phyloP scores from a whole-genome alignment of 1,140 invertebrate species.

The Heterodera carotae region DNA sequence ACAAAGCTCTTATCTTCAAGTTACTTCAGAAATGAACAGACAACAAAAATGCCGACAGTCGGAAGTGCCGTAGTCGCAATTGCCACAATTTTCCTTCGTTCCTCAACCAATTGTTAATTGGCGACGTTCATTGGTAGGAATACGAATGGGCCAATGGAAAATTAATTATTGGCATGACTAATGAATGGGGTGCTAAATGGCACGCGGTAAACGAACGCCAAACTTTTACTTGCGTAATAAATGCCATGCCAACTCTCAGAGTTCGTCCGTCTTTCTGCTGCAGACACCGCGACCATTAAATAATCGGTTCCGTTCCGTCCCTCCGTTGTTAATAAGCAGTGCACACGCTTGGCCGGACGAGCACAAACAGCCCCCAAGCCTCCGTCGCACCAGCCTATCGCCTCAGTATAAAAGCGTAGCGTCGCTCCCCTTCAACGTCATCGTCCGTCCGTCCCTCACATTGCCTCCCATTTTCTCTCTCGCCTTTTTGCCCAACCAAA shows the following conservation, averaged over 20 bases:
- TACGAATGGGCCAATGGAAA: background rate
- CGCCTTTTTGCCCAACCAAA: background rate
- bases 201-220: background rate
- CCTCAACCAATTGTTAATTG: background rate
- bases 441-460: background rate
- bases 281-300: background rate
- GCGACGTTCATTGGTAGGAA: background rate
- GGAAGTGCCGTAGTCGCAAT: too few species aligned
- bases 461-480: background rate
- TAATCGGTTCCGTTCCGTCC: background rate
- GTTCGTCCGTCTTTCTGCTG: background rate
- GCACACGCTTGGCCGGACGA: background rate
- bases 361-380: background rate
- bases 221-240: background rate
- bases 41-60: too few species aligned
- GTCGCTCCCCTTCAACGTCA: background rate
- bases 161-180: background rate
- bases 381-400: background rate
- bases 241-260: background rate
- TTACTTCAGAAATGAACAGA: too few species aligned
- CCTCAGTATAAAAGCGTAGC: background rate
- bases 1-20: too few species aligned
- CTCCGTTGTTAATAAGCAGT: background rate
- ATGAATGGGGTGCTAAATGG: background rate
- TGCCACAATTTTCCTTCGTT: background rate